Base-by-base conservation (phyloP, 2,888 invertebrate species). In the Pseudolycoriella hygida region DNA sequence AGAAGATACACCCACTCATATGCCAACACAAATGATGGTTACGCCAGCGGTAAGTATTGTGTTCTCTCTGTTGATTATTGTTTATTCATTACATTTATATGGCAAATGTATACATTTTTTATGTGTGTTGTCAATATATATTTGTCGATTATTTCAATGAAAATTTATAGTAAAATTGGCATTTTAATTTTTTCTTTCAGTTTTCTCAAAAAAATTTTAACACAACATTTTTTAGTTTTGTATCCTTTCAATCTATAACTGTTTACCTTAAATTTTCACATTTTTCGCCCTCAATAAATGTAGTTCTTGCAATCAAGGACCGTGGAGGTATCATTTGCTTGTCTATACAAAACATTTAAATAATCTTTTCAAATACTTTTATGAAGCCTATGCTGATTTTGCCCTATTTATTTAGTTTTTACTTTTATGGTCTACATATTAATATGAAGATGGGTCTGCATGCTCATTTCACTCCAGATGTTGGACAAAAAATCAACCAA, bases 221-320 rank as follows among this genome's bases (percentile, higher is more conserved):
- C n/a, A n/a, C n/a, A n/a, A n/a, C n/a, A 25, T 25, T 25, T 25
- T 25, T 25, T 8, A 8, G 4, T 25, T 25, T 25, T 25, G 4
- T 25, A 25, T 34, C 25, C 25, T 25, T 25, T 37, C 5, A 15
- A 4, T 37, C 6, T 37, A 4, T 37, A n/a, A 14, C 15, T 37
- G 37, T 37, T n/a, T n/a, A 15, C 15, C n/a, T 15, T n/a, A 15
- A 14, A 31, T 40, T 45, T 45, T 45, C 32, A 43, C 20, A 40
- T 43, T 50, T 50, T 25, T 8, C 25, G 25, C 46, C 45, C 50
- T 54, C 49, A 45, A 49, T 48, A 38, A 39, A 53, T 57, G 57
- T 62, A 65, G 65, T 61, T 61, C 58, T 60, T 65, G 59, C 64
- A 60, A 59, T 62, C 62, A 58, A 61, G 65, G 65, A 65, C 60